A percentile compares a stretch with the other conserved stretches of the same genome.
Conservation (phyloP, 1,140 invertebrate genomes). For the Dryas iulia region DNA sequence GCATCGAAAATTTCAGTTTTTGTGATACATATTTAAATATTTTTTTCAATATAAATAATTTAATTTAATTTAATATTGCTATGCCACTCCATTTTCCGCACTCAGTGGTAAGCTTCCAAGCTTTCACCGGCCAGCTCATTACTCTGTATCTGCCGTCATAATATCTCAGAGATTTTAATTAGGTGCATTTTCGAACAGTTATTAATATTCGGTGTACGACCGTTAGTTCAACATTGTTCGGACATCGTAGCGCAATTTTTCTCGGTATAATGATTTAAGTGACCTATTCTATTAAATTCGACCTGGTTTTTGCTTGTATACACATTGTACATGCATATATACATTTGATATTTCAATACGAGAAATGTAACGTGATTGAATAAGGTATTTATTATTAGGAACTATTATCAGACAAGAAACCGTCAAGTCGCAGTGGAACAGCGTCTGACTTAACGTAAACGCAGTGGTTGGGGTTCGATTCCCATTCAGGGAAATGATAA, state of each 20-base stretch:
- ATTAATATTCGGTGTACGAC: constrained; percentile 33
- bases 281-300: constrained; percentile 10
- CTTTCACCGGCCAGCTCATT: constrained; percentile 36
- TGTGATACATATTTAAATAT: too few relatives aligned
- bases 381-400: background rate
- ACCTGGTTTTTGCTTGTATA: constrained; percentile 2
- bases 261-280: constrained; percentile 24
- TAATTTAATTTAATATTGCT: too few relatives aligned
- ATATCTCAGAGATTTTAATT: constrained; percentile 43
- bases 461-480: too few relatives aligned
- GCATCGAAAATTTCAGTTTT: too few relatives aligned
- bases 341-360: background rate
- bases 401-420: too few relatives aligned
- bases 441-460: too few relatives aligned
- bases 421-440: too few relatives aligned
- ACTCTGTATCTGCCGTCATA: constrained; percentile 38
- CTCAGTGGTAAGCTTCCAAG: constrained; percentile 13
- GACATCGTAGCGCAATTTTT: constrained; percentile 31
- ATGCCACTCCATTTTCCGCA: background rate
- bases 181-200: constrained; percentile 17
- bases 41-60: too few relatives aligned
- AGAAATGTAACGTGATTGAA: background rate
- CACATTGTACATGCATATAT: background rate
- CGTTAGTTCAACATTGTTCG: constrained; percentile 35
- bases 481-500: too few relatives aligned